A percentile compares a stretch with the other conserved stretches of the same genome.
These are phyloP conservation scores for Eupeodes luniger DNA, from an alignment of 2,888 invertebrate genomes.

Conservation along the genomic window DNA sequence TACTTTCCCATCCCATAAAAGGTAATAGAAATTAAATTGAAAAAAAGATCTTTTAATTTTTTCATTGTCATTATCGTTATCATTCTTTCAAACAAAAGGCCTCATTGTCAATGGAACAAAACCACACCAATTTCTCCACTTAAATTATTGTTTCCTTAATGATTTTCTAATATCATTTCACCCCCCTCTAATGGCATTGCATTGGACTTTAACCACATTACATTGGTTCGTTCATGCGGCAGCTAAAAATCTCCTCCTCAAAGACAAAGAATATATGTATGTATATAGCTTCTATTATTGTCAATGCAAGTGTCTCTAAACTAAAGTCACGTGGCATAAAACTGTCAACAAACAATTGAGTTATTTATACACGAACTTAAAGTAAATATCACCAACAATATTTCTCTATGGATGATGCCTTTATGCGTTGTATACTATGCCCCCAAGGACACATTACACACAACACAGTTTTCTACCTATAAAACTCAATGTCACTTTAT, in stretches of 20 bases:
- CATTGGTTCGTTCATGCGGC: slow-evolving; percentile 30
- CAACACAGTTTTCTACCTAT: slow-evolving; percentile 32
- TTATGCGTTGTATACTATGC: background rate
- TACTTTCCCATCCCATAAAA: too few relatives aligned
- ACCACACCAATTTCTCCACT: slow-evolving; percentile 4
- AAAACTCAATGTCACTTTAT: slow-evolving; percentile 17
- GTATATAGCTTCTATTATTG: background rate
- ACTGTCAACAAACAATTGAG: slow-evolving; percentile 77
- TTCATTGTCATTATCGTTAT: too few relatives aligned
- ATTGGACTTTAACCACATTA: background rate
- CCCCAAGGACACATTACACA: slow-evolving; percentile 68
- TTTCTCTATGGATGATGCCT: background rate
- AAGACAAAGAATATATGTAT: slow-evolving; percentile 3
- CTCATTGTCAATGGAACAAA: background rate
- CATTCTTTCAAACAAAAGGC: too few relatives aligned
- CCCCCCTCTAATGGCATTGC: background rate
- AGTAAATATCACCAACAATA: slow-evolving; percentile 65
- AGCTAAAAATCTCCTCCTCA: slow-evolving; percentile 51
- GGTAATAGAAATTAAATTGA: too few relatives aligned
- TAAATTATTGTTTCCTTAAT: slow-evolving; percentile 31
- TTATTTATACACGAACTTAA: slow-evolving; percentile 75
- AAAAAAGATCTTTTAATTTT: too few relatives aligned
- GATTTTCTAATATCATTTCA: slow-evolving; percentile 56
- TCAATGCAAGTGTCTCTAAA: slow-evolving; percentile 20
- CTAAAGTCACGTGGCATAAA: slow-evolving; percentile 76